Evolutionary conservation across 1,140 invertebrate genomes (phyloP), one percentile per base, ranked within the genome.

Genomic region (Cydia pomonella): DNA sequence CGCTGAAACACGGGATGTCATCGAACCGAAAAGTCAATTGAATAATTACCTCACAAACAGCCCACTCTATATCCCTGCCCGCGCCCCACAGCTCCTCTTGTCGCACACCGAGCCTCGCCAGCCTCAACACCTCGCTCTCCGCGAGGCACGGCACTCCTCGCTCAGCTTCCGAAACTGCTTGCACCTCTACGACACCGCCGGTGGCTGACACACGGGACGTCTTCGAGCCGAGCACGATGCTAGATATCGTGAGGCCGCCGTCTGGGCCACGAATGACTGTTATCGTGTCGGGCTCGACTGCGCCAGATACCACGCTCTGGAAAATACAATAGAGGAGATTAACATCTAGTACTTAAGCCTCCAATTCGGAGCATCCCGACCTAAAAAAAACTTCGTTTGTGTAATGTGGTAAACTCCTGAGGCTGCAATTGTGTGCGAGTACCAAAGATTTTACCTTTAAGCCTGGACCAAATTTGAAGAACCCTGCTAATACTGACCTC

Each of bases 1-100:
- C 84, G 27, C 80, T 82, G 86, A 87, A 1, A 96, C 93, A 75
- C 94, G 93, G 6, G 93, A 87, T 3, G 79, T 88, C 88, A 97
- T 97, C 2, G 89, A 88, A 0, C 96, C 96, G 1, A 95, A 75
- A 3, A 16, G 73, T 33, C 2, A 33, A 33, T 33, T 3, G 29
- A 33, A 33, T 3, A 33, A 33, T 79, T 83, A 95, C 95, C 83
- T 94, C 87, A 29, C 82, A 80, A 66, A 95, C 84, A 12, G 95
- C 95, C 94, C 95, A 97, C 92, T 98, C 97, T 50, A 97, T 95
- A 87, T 98, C 97, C 80, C 96, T 93, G 0, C 95, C 93, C 10
- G 92, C 92, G 9, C 95, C 95, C 92, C 96, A 97, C 16, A 94
- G 81, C 44, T 93, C 82, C 83, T 97, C 96, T 53, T 97, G 88